Percentiles rank a stretch among this genome's conserved stretches.
These are phyloP conservation scores for Eubasilissa splendida DNA, from an alignment of 2,888 invertebrate genomes.

Conservation along the genomic window DNA sequence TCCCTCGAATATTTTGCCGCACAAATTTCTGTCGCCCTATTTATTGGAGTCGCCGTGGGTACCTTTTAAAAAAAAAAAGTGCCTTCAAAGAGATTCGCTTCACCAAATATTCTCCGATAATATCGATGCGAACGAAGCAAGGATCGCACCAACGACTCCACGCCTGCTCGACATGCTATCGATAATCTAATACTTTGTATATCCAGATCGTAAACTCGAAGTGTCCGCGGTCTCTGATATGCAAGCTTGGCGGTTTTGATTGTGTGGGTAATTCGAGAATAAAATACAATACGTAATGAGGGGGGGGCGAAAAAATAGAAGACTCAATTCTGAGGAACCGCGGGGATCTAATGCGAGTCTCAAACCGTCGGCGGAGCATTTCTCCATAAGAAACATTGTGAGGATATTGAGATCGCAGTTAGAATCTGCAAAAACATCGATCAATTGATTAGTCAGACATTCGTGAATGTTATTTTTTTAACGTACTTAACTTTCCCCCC, in stretches of 20 bases:
- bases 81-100: conserved; percentile 6
- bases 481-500: too few relatives aligned
- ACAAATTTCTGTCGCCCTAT: conserved; percentile 38
- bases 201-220: not conserved
- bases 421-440: too few relatives aligned
- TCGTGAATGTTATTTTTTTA: too few relatives aligned
- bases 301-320: conserved; percentile 49
- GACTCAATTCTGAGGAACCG: conserved; percentile 51
- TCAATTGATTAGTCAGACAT: too few relatives aligned
- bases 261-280: conserved; percentile 42
- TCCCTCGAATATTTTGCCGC: conserved; percentile 38
- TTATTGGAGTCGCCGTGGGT: conserved; percentile 21
- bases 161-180: not conserved
- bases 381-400: too few relatives aligned
- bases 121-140: not conserved
- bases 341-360: conserved; percentile 10
- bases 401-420: too few relatives aligned
- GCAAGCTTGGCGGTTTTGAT: conserved; percentile 6
- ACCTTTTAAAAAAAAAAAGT: conserved; percentile 20
- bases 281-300: conserved; percentile 55
- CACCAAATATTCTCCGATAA: not conserved
- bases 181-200: not conserved
- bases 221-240: not conserved
- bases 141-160: not conserved
- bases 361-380: not conserved